These are phyloP conservation scores for Schizopygopsis pylzovi DNA, from an alignment of 2,797 vertebrate species.

Conservation along the genomic window DNA sequence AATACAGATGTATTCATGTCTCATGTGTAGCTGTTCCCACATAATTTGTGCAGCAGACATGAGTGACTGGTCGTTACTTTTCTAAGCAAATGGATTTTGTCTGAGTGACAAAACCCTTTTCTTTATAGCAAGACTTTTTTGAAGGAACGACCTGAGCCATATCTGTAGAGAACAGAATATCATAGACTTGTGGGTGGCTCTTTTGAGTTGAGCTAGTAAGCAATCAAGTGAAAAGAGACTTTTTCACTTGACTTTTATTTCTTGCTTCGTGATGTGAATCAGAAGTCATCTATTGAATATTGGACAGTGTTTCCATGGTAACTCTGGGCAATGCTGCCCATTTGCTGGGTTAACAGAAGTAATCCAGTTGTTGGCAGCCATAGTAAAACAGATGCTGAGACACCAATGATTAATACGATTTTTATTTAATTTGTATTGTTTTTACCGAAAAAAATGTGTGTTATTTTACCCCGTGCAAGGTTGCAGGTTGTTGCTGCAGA, in stretches of 20 bases:
- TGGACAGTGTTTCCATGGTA: conserved; percentile 25
- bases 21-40: neutral
- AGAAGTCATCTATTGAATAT: neutral
- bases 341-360: neutral
- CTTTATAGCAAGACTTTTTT: neutral
- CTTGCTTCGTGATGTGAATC: conserved; percentile 3
- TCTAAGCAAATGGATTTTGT: neutral
- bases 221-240: neutral
- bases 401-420: neutral
- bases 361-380: conserved; percentile 6
- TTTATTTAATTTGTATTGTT: neutral
- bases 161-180: neutral
- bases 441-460: neutral
- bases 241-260: neutral
- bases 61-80: neutral
- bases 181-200: neutral
- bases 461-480: too few species aligned
- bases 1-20: neutral
- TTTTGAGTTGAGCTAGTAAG: neutral
- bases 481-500: too few species aligned
- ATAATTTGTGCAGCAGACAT: neutral
- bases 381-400: neutral
- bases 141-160: neutral
- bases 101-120: neutral
- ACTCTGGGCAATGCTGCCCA: conserved; percentile 5